phyloP scores from a whole-genome alignment of 2,113 vertebrate species.

The Burhinus bistriatus region DNA sequence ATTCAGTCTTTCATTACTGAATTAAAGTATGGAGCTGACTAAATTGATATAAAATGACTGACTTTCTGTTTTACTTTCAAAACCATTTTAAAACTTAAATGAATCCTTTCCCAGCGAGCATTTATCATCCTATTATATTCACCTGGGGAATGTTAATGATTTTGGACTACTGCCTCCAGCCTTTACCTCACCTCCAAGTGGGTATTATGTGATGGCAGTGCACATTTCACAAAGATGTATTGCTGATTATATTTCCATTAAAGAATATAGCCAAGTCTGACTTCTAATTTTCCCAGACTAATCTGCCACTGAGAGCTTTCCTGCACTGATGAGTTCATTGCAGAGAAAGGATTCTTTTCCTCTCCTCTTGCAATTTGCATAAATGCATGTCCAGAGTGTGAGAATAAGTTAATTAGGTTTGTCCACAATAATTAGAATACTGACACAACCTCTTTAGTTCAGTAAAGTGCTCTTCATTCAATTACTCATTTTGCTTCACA shows the following conservation, averaged over 20 bases:
- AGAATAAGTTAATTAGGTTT: neutral
- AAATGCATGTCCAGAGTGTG: neutral
- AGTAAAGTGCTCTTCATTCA: neutral
- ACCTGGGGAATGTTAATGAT: conserved; percentile 68
- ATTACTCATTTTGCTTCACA: neutral
- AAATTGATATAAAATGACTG: conserved; percentile 66
- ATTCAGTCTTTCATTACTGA: conserved; percentile 48
- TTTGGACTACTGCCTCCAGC: conserved; percentile 70
- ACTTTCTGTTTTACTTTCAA: conserved; percentile 71
- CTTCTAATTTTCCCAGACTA: conserved; percentile 66
- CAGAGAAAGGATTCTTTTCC: conserved; percentile 7
- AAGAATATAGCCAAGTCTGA: conserved; percentile 62
- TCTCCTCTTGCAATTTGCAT: neutral
- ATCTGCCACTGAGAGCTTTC: conserved; percentile 29
- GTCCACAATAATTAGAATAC: conserved; percentile 5
- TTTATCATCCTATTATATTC: conserved; percentile 70
- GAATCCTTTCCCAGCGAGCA: conserved; percentile 47
- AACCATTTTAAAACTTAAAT: conserved; percentile 69
- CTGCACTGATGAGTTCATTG: conserved; percentile 21
- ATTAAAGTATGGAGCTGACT: conserved; percentile 40
- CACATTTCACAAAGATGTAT: conserved; percentile 67
- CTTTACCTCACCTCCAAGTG: conserved; percentile 63
- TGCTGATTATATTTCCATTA: conserved; percentile 79
- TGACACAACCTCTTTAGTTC: neutral
- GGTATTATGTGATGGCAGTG: conserved; percentile 56